Conservation (phyloP, 1,140 invertebrate species). For the Antheraea mylitta region DNA sequence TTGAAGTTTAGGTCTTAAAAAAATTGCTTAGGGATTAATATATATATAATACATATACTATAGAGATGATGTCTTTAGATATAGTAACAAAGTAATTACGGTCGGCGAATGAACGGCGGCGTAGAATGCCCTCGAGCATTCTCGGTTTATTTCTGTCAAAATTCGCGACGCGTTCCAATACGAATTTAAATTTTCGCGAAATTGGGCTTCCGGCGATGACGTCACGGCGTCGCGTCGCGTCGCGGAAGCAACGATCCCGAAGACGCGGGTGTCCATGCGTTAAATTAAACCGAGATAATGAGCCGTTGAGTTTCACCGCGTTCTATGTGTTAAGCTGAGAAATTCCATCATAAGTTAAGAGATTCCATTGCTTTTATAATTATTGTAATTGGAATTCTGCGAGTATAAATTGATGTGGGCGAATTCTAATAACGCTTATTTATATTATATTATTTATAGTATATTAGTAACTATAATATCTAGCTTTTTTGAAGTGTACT, state of each 20-base stretch:
- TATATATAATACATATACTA: no score
- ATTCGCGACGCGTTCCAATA: slow-evolving; percentile 8
- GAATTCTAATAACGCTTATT: not conserved
- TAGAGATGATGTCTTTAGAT: no score
- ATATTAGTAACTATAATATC: no score
- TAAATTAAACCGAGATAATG: slow-evolving; percentile 69
- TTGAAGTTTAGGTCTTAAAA: no score
- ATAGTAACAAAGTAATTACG: no score
- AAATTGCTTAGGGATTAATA: no score
- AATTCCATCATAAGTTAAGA: slow-evolving; percentile 45
- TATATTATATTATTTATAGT: no score
- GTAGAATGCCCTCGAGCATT: no score
- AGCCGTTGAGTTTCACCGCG: slow-evolving; percentile 41
- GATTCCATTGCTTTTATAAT: not conserved
- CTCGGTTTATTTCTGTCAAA: slow-evolving; percentile 8
- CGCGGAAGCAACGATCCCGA: slow-evolving; percentile 34
- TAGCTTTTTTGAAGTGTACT: no score
- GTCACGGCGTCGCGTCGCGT: slow-evolving; percentile 4
- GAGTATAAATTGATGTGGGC: not conserved
- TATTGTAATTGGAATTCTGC: slow-evolving; percentile 1
- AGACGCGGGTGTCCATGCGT: slow-evolving; percentile 56
- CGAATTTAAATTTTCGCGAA: slow-evolving; percentile 33
- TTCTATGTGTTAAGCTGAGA: slow-evolving; percentile 53
- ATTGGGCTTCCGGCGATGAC: slow-evolving; percentile 30
- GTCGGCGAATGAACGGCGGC: no score